Evolutionary conservation across 2,113 vertebrate genomes (phyloP).

Genomic region (Leptocoma aspasia): DNA sequence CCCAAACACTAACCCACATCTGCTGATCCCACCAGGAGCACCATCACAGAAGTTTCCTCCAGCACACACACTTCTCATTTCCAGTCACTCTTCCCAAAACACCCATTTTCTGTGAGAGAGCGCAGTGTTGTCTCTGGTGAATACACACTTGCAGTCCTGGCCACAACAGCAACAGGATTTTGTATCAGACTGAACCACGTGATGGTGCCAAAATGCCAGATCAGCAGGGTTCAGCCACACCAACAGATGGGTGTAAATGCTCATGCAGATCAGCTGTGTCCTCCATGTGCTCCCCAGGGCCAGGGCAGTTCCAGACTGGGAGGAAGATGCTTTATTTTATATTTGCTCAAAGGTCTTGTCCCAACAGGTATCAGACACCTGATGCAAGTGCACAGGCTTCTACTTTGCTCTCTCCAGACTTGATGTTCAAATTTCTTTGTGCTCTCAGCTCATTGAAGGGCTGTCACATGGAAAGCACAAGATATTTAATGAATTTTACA

Average conservation of each 20-base stretch:
- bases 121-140: background rate
- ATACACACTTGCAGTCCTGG: background rate
- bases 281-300: background rate
- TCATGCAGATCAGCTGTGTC: background rate
- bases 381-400: background rate
- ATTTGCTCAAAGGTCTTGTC: background rate
- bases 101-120: background rate
- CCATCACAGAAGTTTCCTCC: background rate
- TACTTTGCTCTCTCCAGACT: background rate
- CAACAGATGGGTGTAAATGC: background rate
- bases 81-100: background rate
- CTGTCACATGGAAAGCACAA: background rate
- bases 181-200: background rate
- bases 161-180: background rate
- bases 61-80: background rate
- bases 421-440: background rate
- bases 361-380: background rate
- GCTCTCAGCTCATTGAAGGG: background rate
- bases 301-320: background rate
- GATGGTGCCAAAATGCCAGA: background rate
- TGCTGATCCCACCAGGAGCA: background rate
- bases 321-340: background rate
- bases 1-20: background rate
- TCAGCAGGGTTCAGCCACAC: background rate
- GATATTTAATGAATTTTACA: background rate